Evolutionary conservation across 2,888 invertebrate species (phyloP), one percentile per base, ranked within the genome.

Genomic region (Heliconius ismenius): DNA sequence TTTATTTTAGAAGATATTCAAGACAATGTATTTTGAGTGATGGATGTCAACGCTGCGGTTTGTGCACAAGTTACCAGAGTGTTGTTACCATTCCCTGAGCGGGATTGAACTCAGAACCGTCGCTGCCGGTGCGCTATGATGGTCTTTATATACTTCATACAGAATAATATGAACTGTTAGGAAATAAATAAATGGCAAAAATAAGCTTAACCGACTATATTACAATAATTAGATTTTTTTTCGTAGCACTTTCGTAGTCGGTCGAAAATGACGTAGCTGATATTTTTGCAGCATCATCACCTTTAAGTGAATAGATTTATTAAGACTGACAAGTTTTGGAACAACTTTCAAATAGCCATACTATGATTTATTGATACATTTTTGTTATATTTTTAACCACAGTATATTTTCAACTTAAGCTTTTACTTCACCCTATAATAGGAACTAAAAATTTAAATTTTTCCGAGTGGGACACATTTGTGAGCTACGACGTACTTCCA

Each of bases 221-320:
- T 15, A 70, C 7, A 3, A 32, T 70, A 70, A 15, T 21, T 36
- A 15, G n/a, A 24, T 58, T 32, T 32, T 58, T 28, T 28, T 70
- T 58, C 70, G 70, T 70, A 70, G 70, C 58, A 43, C 58, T 73
- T 62, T 60, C 73, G 73, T 73, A 73, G 62, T 73, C 36, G 21
- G 26, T 36, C 26, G 24, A 32, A 62, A 24, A 39, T 73, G 62
- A 73, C 26, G 39, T 62, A 62, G 43, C 73, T 49, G 73, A 28
- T 36, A 43, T 73, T 69, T 72, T 73, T 39, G 73, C 73, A 60
- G 3, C 26, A 21, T 73, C 62, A 73, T 43, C 62, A 73, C 26
- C 73, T 73, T 73, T 73, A 73, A 73, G 73, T 62, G 73, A 73
- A 73, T 73, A 73, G 73, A 73, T 73, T 43, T 73, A 73, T 73